Base-by-base conservation (phyloP, 2,113 vertebrate genomes). In the Salvator merianae region DNA sequence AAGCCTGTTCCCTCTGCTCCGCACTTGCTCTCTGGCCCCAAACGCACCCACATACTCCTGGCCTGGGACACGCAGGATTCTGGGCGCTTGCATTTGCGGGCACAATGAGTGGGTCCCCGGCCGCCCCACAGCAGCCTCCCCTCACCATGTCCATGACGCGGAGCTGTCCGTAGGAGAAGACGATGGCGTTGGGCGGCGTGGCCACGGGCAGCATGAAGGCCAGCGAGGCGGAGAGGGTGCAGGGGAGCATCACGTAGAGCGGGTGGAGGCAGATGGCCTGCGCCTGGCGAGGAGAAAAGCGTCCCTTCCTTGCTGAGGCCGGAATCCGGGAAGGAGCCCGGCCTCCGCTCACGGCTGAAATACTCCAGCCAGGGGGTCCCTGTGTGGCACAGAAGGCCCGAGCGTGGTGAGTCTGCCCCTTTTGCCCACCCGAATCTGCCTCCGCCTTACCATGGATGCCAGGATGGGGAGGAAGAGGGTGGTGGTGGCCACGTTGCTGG, bases 151-250 rank as follows among this genome's bases (percentile, higher is more conserved):
- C 98, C 0, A 96, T 28, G 89, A 99, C 98, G 86, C 9, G 97
- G 91, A 99, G 97, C 1, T 96, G 96, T 79, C 98, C 98, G 0
- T 97, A 98, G 3, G 98, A 97, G 96, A 99, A 99, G 90, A 96
- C 97, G 1, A 99, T 98, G 92, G 98, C 98, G 0, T 99, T 99
- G 63, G 98, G 96, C 0, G 98, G 97, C 40, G 98, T 99, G 83
- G 98, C 98, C 81, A 99, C 98, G 0, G 98, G 98, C 5, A 99
- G 95, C 98, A 99, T 99, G 95, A 99, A 99, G 3, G 98, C 98
- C 92, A 99, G 30, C 0, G 98, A 98, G 38, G 98, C 91, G 0
- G 97, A 77, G 47, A 99, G 89, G 0, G 98, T 98, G 82, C 97
- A 98, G 74, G 98, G 98, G 76, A 99, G 92, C 98, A 99, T 98